A percentile compares a stretch with the other conserved stretches of the same genome.
Evolutionary conservation across 2,113 vertebrate species (phyloP).

Genomic region (Leiothrix lutea): DNA sequence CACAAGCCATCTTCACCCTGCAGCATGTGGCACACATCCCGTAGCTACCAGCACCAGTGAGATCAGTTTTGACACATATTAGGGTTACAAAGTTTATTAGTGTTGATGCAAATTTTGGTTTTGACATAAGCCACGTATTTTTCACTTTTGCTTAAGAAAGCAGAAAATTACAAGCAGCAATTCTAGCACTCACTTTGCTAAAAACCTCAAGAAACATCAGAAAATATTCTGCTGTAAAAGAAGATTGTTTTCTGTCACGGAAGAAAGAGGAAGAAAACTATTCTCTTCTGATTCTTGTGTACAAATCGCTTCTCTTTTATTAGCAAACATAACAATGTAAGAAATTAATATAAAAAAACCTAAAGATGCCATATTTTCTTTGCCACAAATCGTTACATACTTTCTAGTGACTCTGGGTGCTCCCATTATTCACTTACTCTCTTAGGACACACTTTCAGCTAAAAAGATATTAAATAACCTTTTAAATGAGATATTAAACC

Average conservation of each 20-base stretch:
- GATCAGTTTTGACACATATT: not conserved
- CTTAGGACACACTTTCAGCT: not conserved
- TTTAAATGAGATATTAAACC: not conserved
- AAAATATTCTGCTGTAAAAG: not conserved
- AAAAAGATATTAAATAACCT: not conserved
- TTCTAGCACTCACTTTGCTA: not conserved
- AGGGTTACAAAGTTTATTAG: not conserved
- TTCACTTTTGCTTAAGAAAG: not conserved
- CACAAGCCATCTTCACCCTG: not conserved
- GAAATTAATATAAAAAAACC: not conserved
- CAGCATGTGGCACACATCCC: not conserved
- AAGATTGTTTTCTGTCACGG: not conserved
- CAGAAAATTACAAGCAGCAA: not conserved
- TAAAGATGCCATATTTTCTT: not conserved
- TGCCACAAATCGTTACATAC: not conserved
- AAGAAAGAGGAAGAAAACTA: not conserved
- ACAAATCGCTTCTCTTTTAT: not conserved
- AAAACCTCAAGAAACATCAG: not conserved
- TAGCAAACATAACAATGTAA: not conserved
- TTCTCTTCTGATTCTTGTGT: not conserved
- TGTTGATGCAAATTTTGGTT: not conserved
- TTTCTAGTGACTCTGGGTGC: not conserved
- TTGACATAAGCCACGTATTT: not conserved
- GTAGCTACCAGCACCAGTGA: not conserved
- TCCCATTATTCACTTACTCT: not conserved